These are phyloP conservation scores for Callocephalon fimbriatum DNA, from an alignment of 2,113 vertebrate species.

Conservation along the genomic window DNA sequence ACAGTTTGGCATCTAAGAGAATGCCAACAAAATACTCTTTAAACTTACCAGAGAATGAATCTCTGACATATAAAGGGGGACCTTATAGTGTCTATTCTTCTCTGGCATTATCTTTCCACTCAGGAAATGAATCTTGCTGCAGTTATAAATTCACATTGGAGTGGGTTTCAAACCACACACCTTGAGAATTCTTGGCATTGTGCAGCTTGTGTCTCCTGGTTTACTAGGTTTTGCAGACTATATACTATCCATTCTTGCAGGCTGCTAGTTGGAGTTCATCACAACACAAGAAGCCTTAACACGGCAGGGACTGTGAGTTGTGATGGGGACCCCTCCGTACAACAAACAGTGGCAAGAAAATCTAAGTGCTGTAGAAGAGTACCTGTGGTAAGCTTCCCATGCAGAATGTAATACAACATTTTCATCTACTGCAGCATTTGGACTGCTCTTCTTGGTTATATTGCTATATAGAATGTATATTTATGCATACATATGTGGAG, in stretches of 20 bases:
- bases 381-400: neutral
- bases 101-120: neutral
- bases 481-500: neutral
- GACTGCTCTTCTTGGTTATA: neutral
- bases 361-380: neutral
- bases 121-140: neutral
- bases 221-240: slow-evolving; percentile 11
- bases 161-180: slow-evolving; percentile 1
- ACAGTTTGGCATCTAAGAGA: neutral
- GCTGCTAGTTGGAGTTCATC: neutral
- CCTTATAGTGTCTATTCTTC: neutral
- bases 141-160: neutral
- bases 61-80: neutral
- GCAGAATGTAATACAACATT: neutral
- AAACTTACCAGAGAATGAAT: neutral
- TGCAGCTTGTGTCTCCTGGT: neutral
- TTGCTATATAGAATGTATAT: neutral
- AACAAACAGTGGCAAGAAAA: neutral
- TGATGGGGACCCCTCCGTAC: neutral
- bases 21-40: neutral
- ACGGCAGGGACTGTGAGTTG: neutral
- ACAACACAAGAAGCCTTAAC: neutral
- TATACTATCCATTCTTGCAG: neutral
- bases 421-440: neutral
- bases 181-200: neutral